Percentiles rank a stretch among this genome's conserved stretches.
phyloP scores from a whole-genome alignment of 2,797 vertebrate genomes.

The Podarcis siculus region DNA sequence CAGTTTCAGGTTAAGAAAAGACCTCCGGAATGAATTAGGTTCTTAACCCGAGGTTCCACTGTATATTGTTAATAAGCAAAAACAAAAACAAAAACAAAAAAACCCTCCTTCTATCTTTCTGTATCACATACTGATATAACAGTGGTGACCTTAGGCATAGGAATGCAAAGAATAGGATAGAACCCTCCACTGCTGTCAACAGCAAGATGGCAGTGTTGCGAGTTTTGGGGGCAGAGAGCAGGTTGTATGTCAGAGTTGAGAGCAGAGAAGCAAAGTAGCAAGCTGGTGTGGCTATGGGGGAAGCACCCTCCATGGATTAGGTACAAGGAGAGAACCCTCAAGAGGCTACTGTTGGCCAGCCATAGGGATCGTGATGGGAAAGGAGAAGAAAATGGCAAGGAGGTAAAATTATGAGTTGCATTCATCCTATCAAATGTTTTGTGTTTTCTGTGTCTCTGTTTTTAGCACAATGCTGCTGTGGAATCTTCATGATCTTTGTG shows the following conservation, averaged over 20 bases:
- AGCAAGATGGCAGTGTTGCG: neutral
- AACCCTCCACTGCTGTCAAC: neutral
- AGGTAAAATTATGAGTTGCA: neutral
- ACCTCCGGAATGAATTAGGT: too few species aligned
- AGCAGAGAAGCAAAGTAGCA: neutral
- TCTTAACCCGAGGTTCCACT: too few species aligned
- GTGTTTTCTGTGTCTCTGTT: slow-evolving; percentile 36
- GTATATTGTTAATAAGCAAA: too few species aligned
- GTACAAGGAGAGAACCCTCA: neutral
- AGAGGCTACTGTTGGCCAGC: too few species aligned
- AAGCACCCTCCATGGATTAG: neutral
- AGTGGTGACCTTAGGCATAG: neutral
- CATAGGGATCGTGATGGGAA: too few species aligned
- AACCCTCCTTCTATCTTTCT: too few species aligned
- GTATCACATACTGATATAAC: neutral
- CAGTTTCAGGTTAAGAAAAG: too few species aligned
- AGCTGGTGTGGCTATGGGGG: neutral
- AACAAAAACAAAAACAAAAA: too few species aligned
- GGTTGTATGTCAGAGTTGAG: too few species aligned
- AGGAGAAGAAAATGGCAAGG: neutral
- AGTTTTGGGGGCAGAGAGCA: too few species aligned
- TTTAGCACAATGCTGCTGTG: slow-evolving; percentile 83
- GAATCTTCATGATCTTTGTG: slow-evolving; percentile 80
- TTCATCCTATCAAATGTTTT: neutral
- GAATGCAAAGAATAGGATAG: neutral